phyloP scores from a whole-genome alignment of 2,888 invertebrate species.

The Limnephilus marmoratus region DNA sequence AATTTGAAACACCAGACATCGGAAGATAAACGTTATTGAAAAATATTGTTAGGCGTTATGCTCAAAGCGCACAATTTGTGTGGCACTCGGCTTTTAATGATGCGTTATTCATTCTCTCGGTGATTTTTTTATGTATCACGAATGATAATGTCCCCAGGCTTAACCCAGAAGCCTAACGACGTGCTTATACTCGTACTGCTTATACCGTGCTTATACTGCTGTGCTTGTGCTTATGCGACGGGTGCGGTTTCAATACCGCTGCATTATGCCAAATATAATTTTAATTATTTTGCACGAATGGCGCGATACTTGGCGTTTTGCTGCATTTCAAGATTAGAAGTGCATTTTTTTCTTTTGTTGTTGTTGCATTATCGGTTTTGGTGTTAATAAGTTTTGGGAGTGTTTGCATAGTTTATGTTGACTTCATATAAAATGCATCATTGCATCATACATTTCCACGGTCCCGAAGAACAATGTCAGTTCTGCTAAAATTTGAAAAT shows the following conservation, averaged over 20 bases:
- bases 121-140: slow-evolving; percentile 50
- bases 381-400: background rate
- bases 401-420: background rate
- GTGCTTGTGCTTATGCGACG: background rate
- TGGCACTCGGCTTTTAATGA: slow-evolving; percentile 62
- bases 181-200: slow-evolving; percentile 38
- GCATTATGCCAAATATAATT: slow-evolving; percentile 48
- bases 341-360: background rate
- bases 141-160: slow-evolving; percentile 50
- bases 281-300: slow-evolving; percentile 51
- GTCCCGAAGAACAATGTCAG: no score
- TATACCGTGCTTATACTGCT: slow-evolving; percentile 30
- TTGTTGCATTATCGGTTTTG: background rate
- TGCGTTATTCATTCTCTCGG: slow-evolving; percentile 61
- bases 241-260: background rate
- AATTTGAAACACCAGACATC: slow-evolving; percentile 40
- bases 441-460: no score
- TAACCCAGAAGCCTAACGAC: slow-evolving; percentile 60
- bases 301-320: background rate
- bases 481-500: no score
- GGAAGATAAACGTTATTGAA: slow-evolving; percentile 63
- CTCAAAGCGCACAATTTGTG: slow-evolving; percentile 57
- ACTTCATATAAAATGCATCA: no score
- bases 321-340: background rate
- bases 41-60: slow-evolving; percentile 47